Percentiles rank a stretch among this genome's conserved stretches.
These are phyloP conservation scores for Python bivittatus DNA, from an alignment of 2,113 vertebrate species.

Conservation along the genomic window DNA sequence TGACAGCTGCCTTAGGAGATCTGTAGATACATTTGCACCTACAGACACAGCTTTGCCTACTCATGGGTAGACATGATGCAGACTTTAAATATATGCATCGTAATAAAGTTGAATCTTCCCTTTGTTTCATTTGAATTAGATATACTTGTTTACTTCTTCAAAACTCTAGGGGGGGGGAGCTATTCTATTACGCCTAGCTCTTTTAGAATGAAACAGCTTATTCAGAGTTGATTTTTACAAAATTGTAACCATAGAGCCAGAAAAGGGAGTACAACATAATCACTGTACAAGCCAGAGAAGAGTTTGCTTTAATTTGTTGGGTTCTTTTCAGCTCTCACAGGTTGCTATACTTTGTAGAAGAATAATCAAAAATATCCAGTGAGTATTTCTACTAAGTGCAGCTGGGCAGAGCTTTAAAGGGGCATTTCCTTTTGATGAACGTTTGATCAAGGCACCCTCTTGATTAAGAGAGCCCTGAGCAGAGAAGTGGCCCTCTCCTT, in stretches of 20 bases:
- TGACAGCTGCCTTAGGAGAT: background rate
- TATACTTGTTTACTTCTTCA: background rate
- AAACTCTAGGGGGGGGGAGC: background rate
- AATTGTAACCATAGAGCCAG: background rate
- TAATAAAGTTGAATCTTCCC: background rate
- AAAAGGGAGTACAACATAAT: background rate
- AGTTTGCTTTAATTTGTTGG: background rate
- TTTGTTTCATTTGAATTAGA: background rate
- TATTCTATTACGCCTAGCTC: background rate
- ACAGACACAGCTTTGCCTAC: background rate
- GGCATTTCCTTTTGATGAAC: background rate
- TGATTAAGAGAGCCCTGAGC: background rate
- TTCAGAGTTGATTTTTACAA: background rate
- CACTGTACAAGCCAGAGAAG: background rate
- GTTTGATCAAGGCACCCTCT: background rate
- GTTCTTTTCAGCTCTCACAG: background rate
- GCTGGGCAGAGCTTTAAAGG: background rate
- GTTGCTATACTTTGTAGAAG: background rate
- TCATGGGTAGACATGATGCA: too few species aligned
- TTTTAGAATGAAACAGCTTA: background rate
- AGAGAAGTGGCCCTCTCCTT: background rate
- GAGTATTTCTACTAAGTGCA: background rate
- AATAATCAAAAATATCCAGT: background rate
- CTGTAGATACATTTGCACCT: background rate
- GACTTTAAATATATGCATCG: background rate